Percentiles rank a stretch among this genome's conserved stretches.
Evolutionary conservation across 30 jellyfish, hydroid and myxozoan genomes (phyloP).

Genomic region (Catostylus mosaicus): DNA sequence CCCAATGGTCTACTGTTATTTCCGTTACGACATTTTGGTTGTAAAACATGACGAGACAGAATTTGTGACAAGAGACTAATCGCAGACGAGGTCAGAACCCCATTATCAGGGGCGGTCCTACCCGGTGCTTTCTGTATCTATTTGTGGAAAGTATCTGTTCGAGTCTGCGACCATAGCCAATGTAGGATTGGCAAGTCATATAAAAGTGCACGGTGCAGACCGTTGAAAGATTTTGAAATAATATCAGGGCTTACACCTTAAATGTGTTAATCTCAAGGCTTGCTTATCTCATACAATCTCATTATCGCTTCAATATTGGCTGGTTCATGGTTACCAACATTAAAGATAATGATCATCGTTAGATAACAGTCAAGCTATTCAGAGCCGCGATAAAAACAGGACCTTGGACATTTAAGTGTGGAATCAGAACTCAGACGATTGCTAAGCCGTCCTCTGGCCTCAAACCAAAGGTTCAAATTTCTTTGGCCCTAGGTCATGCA

Average conservation of each 20-base stretch:
- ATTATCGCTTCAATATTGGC: slow-evolving; percentile 74
- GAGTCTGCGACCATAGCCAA: slow-evolving; percentile 3
- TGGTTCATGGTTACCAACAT: slow-evolving; percentile 39
- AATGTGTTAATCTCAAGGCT: slow-evolving; percentile 68
- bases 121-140: slow-evolving; percentile 26
- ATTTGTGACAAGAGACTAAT: slow-evolving; percentile 8
- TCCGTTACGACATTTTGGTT: slow-evolving; percentile 30
- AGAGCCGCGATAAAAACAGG: too few relatives aligned
- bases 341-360: background rate
- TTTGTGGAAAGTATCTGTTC: slow-evolving; percentile 17
- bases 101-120: slow-evolving; percentile 62
- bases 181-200: slow-evolving; percentile 8
- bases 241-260: slow-evolving; percentile 74
- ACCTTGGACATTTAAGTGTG: too few relatives aligned
- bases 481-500: too few relatives aligned
- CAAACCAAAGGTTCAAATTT: too few relatives aligned
- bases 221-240: slow-evolving; percentile 73
- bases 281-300: slow-evolving; percentile 73
- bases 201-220: slow-evolving; percentile 25
- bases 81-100: slow-evolving; percentile 55
- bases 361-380: slow-evolving; percentile 12
- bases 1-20: slow-evolving; percentile 15
- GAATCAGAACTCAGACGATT: too few relatives aligned
- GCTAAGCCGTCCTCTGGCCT: too few relatives aligned
- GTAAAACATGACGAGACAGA: slow-evolving; percentile 20